Conservation (phyloP, 2,113 vertebrate species). For the Mus spicilegus region DNA sequence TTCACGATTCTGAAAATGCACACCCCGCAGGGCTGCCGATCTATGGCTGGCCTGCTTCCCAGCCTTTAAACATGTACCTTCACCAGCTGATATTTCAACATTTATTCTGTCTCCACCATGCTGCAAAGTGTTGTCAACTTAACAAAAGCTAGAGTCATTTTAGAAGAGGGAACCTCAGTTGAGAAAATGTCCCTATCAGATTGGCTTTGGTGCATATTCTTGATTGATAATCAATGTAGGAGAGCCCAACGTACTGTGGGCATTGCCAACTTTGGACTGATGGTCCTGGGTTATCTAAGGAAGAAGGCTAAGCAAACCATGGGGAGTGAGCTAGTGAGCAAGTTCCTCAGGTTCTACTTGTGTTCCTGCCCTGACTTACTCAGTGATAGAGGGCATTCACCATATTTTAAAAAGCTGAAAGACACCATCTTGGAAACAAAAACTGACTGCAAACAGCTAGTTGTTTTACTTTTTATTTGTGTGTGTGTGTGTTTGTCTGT, state of each 20-base stretch:
- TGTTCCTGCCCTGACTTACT: neutral
- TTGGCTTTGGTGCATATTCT: neutral
- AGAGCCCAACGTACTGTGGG: neutral
- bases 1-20: too few relatives aligned
- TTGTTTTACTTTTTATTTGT: neutral
- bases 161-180: neutral
- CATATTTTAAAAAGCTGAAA: neutral
- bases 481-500: neutral
- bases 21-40: neutral
- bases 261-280: neutral
- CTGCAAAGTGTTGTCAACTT: neutral
- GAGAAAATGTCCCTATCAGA: neutral
- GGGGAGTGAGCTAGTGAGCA: neutral
- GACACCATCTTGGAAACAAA: neutral
- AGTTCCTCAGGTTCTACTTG: neutral
- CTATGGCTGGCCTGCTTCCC: neutral
- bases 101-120: rapidly evolving
- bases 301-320: neutral
- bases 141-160: neutral
- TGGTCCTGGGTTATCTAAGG: neutral
- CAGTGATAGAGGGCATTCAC: neutral
- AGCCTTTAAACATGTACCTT: too few relatives aligned
- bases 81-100: neutral
- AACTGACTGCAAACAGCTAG: rapidly evolving
- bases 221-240: neutral